These are phyloP conservation scores for Thunnus maccoyii DNA, from an alignment of 2,113 vertebrate species.

Conservation along the genomic window DNA sequence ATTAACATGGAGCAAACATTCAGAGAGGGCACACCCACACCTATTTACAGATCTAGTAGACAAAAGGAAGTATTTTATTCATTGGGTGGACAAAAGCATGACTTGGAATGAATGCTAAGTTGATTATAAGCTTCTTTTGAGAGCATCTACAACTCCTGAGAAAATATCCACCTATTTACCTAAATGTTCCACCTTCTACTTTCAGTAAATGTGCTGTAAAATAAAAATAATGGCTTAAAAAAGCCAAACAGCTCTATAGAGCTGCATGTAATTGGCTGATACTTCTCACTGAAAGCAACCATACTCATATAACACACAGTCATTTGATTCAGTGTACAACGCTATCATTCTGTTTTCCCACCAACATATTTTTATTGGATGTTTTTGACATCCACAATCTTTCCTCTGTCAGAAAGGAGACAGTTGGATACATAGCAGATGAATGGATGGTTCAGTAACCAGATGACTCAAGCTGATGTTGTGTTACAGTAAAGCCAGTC, in stretches of 20 bases:
- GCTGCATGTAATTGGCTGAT: too few species aligned
- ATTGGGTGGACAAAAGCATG: too few species aligned
- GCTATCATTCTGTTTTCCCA: not conserved
- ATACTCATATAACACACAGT: not conserved
- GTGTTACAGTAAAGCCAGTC: conserved; percentile 29
- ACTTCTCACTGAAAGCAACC: not conserved
- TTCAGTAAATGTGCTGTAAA: too few species aligned
- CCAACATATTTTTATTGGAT: not conserved
- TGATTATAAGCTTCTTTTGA: too few species aligned
- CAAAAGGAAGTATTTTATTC: too few species aligned
- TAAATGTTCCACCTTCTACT: too few species aligned
- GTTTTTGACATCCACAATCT: conserved; percentile 1
- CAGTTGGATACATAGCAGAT: conserved; percentile 1
- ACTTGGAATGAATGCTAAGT: too few species aligned
- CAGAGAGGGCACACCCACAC: not conserved
- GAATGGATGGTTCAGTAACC: conserved; percentile 40
- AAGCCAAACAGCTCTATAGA: too few species aligned
- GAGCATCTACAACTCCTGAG: too few species aligned
- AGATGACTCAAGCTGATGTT: conserved; percentile 34
- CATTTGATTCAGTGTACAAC: not conserved
- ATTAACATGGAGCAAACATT: conserved; percentile 52
- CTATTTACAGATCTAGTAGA: too few species aligned
- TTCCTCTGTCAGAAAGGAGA: conserved; percentile 24
- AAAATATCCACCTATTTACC: too few species aligned
- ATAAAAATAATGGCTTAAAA: too few species aligned